These are phyloP conservation scores for Akabosia matsudoensis DNA, from an alignment of 1,140 invertebrate species.

Conservation along the genomic window DNA sequence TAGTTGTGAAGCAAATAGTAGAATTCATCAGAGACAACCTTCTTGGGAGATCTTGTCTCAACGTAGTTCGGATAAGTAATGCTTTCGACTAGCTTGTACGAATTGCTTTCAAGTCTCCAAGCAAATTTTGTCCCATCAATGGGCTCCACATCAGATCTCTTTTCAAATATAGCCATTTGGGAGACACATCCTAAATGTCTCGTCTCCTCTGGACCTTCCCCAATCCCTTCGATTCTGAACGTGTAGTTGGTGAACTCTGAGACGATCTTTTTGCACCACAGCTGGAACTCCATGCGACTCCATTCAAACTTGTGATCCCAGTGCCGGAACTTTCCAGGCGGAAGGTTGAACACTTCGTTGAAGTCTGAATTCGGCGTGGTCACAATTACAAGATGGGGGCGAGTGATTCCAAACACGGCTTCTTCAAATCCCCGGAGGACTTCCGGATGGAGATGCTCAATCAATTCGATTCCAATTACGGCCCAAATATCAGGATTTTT, in stretches of 20 bases:
- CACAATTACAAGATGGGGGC: constrained; percentile 51
- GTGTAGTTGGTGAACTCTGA: constrained; percentile 27
- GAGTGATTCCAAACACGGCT: constrained; percentile 54
- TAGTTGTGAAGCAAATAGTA: constrained; percentile 24
- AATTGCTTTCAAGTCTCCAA: background rate
- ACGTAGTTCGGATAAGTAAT: constrained; percentile 36
- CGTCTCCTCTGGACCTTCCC: constrained; percentile 29
- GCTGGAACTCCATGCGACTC: constrained; percentile 54
- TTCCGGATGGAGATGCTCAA: constrained; percentile 56
- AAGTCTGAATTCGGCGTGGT: constrained; percentile 60
- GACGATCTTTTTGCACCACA: constrained; percentile 52
- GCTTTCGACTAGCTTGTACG: constrained; percentile 26
- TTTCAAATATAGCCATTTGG: constrained; percentile 43
- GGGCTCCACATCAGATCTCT: background rate
- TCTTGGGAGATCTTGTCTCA: constrained; percentile 20
- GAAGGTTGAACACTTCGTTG: constrained; percentile 54
- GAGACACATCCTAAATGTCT: constrained; percentile 36
- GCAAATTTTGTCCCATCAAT: background rate
- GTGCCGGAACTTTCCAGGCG: constrained; percentile 53
- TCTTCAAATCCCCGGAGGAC: constrained; percentile 50
- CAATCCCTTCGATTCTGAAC: constrained; percentile 38
- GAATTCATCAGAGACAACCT: constrained; percentile 33
- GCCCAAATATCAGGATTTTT: constrained; percentile 25
- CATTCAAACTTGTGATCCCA: constrained; percentile 63
- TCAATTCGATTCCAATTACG: constrained; percentile 50